These are phyloP conservation scores for Lasioglossum zephyrum DNA, from an alignment of 2,888 invertebrate genomes.

Conservation along the genomic window DNA sequence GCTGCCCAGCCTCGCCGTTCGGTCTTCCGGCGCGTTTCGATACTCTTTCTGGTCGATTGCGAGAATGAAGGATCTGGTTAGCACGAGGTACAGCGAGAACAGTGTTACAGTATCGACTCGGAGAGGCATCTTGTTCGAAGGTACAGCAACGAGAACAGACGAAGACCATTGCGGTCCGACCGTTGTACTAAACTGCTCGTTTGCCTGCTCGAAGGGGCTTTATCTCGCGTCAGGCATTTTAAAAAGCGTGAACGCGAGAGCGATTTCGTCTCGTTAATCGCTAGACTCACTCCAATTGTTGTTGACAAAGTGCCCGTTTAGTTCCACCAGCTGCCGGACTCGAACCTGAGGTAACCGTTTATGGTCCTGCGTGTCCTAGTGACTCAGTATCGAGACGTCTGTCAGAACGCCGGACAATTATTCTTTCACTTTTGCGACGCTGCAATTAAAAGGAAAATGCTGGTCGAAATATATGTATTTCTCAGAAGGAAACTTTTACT, in stretches of 20 bases:
- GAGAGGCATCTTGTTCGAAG: neutral
- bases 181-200: conserved; percentile 71
- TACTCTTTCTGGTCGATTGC: neutral
- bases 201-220: conserved; percentile 66
- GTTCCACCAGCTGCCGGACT: conserved; percentile 66
- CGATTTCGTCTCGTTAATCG: conserved; percentile 68
- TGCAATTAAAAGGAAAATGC: neutral
- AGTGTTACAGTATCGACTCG: neutral
- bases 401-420: neutral
- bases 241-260: conserved; percentile 79
- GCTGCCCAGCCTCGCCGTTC: neutral
- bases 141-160: neutral
- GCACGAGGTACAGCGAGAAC: neutral
- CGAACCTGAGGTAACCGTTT: conserved; percentile 2
- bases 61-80: neutral
- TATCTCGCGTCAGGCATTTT: conserved; percentile 70
- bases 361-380: neutral
- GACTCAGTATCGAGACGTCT: neutral
- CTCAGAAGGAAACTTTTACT: neutral
- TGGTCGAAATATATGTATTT: neutral
- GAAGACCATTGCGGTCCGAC: conserved; percentile 45
- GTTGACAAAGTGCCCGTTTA: conserved; percentile 70
- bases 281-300: conserved; percentile 74
- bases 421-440: neutral
- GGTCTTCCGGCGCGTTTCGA: neutral